Evolutionary conservation across 2,797 vertebrate genomes (phyloP).

Genomic region (Chaetodon trifasciatus): DNA sequence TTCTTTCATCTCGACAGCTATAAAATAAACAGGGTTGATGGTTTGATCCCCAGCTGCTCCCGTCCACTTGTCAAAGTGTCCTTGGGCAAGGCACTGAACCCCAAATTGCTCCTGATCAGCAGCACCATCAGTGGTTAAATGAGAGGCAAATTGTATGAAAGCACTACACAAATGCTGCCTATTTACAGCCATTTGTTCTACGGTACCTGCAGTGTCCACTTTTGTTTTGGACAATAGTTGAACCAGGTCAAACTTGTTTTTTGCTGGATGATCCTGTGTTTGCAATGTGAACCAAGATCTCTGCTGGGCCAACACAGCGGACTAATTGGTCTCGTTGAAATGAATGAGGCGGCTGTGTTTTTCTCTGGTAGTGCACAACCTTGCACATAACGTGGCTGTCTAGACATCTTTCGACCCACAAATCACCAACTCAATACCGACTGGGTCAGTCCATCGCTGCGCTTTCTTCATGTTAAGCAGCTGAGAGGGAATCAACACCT

Average conservation of each 20-base stretch:
- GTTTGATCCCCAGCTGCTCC: no score
- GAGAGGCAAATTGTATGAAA: no score
- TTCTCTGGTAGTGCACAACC: no score
- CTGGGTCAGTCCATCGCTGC: not conserved
- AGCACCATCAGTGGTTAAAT: no score
- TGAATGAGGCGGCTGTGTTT: not conserved
- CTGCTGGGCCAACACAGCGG: not conserved
- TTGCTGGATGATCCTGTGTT: not conserved
- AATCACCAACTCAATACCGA: not conserved
- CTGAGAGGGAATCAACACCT: not conserved
- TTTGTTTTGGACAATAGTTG: not conserved
- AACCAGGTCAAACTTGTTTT: not conserved
- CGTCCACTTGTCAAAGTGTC: no score
- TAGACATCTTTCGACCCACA: not conserved
- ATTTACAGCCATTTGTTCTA: no score
- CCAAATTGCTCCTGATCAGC: no score
- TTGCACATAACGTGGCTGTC: not conserved
- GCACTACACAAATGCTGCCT: no score
- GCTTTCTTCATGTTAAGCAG: not conserved
- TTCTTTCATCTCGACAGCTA: no score
- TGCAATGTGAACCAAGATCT: not conserved
- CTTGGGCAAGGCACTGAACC: no score
- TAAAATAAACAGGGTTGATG: no score
- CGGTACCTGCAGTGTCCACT: no score
- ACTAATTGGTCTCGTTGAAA: conserved; percentile 1